These are phyloP conservation scores for Cryptocheilus praepositus DNA, from an alignment of 2,888 invertebrate genomes.

Conservation along the genomic window DNA sequence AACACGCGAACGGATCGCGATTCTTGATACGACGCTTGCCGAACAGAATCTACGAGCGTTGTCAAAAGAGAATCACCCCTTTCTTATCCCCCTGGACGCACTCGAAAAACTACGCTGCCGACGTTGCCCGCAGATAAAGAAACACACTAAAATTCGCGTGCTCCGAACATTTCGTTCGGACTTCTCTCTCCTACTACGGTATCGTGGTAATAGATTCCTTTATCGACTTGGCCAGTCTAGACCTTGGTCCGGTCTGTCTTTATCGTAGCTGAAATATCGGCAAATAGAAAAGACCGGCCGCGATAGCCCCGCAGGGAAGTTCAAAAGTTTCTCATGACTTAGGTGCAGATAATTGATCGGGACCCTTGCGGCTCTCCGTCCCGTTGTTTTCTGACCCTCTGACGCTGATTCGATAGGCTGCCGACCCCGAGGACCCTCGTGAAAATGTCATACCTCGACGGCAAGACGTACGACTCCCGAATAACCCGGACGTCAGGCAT, in stretches of 20 bases:
- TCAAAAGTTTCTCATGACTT: slow-evolving; percentile 50
- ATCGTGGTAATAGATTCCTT: slow-evolving; percentile 66
- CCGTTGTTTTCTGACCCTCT: slow-evolving; percentile 29
- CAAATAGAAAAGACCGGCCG: slow-evolving; percentile 58
- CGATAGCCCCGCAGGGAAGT: slow-evolving; percentile 43
- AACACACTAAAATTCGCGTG: neutral
- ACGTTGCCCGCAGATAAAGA: neutral
- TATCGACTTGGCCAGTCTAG: slow-evolving; percentile 60
- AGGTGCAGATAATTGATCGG: slow-evolving; percentile 53
- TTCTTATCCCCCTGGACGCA: neutral
- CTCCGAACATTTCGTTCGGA: slow-evolving; percentile 4
- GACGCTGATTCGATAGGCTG: slow-evolving; percentile 24
- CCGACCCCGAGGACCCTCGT: neutral
- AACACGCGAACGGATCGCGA: slow-evolving; percentile 29
- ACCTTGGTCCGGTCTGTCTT: slow-evolving; percentile 51
- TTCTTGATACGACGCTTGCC: neutral
- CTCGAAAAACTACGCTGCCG: slow-evolving; percentile 3
- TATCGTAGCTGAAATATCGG: slow-evolving; percentile 65
- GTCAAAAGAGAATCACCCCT: neutral
- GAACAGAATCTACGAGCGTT: neutral
- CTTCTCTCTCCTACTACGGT: slow-evolving; percentile 11
- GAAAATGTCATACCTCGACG: no score
- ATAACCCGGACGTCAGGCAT: no score
- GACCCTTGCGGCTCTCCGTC: slow-evolving; percentile 4
- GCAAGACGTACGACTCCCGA: no score